These are phyloP conservation scores for Andrena bicolor DNA, from an alignment of 2,888 invertebrate genomes.

Conservation along the genomic window DNA sequence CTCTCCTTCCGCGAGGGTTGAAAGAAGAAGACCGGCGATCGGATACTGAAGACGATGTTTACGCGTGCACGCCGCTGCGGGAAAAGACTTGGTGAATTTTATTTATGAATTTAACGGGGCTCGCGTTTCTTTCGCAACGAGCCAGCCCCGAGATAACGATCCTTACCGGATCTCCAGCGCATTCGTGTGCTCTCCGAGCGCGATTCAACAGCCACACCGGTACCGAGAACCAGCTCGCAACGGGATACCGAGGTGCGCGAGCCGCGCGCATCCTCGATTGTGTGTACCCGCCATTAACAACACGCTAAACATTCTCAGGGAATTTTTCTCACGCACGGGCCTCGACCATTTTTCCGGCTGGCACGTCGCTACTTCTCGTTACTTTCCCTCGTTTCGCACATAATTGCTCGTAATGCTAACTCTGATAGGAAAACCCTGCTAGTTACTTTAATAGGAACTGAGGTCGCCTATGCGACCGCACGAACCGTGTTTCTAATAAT, in stretches of 20 bases:
- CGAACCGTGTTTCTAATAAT: not conserved
- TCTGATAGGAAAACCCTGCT: not conserved
- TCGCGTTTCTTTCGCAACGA: constrained; percentile 58
- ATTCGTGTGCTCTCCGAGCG: constrained; percentile 41
- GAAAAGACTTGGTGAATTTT: constrained; percentile 53
- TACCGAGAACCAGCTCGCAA: constrained; percentile 43
- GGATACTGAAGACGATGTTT: constrained; percentile 4
- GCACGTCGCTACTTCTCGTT: constrained; percentile 45
- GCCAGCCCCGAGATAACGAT: constrained; percentile 66
- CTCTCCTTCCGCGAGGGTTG: not conserved
- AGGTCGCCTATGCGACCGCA: not conserved
- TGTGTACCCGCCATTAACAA: constrained; percentile 62
- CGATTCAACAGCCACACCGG: constrained; percentile 41
- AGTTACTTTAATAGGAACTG: not conserved
- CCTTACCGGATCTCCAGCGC: constrained; percentile 66
- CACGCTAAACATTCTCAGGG: constrained; percentile 65
- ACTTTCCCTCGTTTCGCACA: constrained; percentile 42
- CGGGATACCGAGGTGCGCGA: constrained; percentile 45
- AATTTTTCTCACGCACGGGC: constrained; percentile 61
- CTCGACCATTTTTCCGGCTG: constrained; percentile 61
- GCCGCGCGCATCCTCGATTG: constrained; percentile 50
- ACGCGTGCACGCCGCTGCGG: not conserved
- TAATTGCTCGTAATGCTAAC: constrained; percentile 17
- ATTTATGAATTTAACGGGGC: constrained; percentile 52
- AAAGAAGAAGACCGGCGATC: too few relatives aligned